Evolutionary conservation across 2,888 invertebrate species (phyloP).

Genomic region (Vandiemenella viatica): DNA sequence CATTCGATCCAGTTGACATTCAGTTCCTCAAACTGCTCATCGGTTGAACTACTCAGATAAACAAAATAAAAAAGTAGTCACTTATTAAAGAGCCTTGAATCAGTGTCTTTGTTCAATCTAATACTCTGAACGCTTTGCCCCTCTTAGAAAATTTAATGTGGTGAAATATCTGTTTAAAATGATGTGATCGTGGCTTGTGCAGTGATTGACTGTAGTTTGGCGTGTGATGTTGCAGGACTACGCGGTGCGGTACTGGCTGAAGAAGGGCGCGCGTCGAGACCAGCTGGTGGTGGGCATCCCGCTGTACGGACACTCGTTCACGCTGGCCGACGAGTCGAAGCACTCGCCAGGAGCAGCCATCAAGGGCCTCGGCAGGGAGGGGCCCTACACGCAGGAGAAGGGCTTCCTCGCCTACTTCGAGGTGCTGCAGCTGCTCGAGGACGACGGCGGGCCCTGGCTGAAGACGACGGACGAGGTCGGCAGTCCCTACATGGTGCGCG

Average conservation of each 20-base stretch:
- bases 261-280: constrained; percentile 59
- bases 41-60: too few species aligned
- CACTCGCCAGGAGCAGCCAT: constrained; percentile 42
- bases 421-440: constrained; percentile 34
- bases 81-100: too few species aligned
- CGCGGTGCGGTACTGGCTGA: constrained; percentile 66
- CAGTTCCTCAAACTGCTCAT: too few species aligned
- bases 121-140: too few species aligned
- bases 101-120: too few species aligned
- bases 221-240: constrained; percentile 57
- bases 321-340: constrained; percentile 37
- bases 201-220: too few species aligned
- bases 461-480: constrained; percentile 43
- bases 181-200: too few species aligned
- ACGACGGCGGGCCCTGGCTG: constrained; percentile 38
- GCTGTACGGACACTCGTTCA: constrained; percentile 65
- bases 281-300: constrained; percentile 77
- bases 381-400: constrained; percentile 48
- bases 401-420: constrained; percentile 61
- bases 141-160: too few species aligned
- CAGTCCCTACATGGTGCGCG: constrained; percentile 45
- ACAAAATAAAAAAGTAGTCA: too few species aligned
- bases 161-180: too few species aligned
- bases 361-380: constrained; percentile 46
- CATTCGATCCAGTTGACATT: too few species aligned